Base-by-base conservation (phyloP, 1,140 invertebrate genomes). In the Scaptomyza pallida region DNA sequence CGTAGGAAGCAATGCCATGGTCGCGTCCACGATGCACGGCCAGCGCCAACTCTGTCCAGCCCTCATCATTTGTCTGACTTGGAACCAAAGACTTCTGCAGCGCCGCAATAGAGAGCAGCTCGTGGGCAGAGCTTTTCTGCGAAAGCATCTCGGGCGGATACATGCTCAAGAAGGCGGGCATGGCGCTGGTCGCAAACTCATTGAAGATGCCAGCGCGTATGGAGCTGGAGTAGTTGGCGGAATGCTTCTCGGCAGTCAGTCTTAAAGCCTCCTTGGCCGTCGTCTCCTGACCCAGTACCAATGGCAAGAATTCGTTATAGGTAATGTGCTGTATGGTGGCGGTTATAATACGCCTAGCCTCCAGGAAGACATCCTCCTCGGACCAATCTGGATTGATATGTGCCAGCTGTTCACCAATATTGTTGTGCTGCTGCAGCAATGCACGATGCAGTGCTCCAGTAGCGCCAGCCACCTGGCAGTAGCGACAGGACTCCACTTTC, bases 1-100 rank as follows among this genome's bases (percentile, higher is more conserved):
- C 92, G 89, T 99, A 99, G 1, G 96, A 94, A 0, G 97, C 95
- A 19, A 99, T 92, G 0, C 98, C 98, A 88, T 99, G 98, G 92
- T 99, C 98, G 44, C 98, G 93, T 0, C 95, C 96, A 85, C 95
- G 91, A 56, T 95, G 94, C 12, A 95, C 90, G 54, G 94, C 90
- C 72, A 94, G 71, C 59, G 93, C 88, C 83, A 92, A 72, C 75
- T 93, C 93, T 83, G 94, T 92, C 93, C 93, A 93, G 15, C 89
- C 89, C 41, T 85, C 89, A 15, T 51, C 65, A 68, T 81, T 73
- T 0, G 70, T 91, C 44, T 73, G 80, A 15, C 91, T 90, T 12
- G 74, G 78, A 26, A 75, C 67, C 6, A 78, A 60, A 0, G 93
- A 93, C 52, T 93, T 92, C 10, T 89, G 86, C 52, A 88, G 92